A percentile compares a stretch with the other conserved stretches of the same genome.
Conservation (phyloP, 2,888 invertebrate species). For the Spodoptera exigua region DNA sequence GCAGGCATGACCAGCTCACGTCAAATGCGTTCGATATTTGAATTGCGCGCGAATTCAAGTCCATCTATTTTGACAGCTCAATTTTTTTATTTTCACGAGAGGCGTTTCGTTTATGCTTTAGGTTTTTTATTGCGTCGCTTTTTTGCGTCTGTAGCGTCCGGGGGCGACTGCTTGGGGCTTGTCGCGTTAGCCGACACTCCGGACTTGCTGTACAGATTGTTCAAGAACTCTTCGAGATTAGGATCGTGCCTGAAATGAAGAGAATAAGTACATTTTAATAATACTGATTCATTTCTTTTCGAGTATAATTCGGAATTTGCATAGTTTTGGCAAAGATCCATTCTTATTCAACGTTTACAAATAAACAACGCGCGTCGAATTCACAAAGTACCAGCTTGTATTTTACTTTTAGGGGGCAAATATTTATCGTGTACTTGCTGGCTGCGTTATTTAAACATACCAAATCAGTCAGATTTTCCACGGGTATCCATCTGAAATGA, state of each 20-base stretch:
- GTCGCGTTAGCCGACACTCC: slow-evolving; percentile 74
- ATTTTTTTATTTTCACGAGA: slow-evolving; percentile 38
- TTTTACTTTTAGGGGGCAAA: no score
- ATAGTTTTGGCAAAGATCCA: no score
- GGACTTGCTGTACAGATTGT: slow-evolving; percentile 93
- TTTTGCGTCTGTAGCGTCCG: slow-evolving; percentile 67
- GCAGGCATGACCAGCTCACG: slow-evolving; percentile 48
- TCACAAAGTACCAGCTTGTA: no score
- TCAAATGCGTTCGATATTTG: slow-evolving; percentile 55
- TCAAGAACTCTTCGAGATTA: slow-evolving; percentile 94
- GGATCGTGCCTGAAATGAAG: slow-evolving; percentile 90
- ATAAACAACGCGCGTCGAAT: no score
- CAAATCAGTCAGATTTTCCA: no score
- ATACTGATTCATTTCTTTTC: no score
- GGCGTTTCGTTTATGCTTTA: slow-evolving; percentile 68
- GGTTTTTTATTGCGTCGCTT: slow-evolving; percentile 83
- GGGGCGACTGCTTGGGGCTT: slow-evolving; percentile 59
- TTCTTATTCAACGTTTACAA: no score
- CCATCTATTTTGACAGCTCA: slow-evolving; percentile 56
- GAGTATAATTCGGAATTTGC: no score
- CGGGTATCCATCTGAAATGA: no score
- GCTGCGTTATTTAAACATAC: no score
- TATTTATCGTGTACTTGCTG: no score
- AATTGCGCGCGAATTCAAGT: slow-evolving; percentile 54
- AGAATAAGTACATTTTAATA: neutral